Percentiles rank a stretch among this genome's conserved stretches.
phyloP scores from a whole-genome alignment of 2,888 invertebrate genomes.

The Thumatha senex region DNA sequence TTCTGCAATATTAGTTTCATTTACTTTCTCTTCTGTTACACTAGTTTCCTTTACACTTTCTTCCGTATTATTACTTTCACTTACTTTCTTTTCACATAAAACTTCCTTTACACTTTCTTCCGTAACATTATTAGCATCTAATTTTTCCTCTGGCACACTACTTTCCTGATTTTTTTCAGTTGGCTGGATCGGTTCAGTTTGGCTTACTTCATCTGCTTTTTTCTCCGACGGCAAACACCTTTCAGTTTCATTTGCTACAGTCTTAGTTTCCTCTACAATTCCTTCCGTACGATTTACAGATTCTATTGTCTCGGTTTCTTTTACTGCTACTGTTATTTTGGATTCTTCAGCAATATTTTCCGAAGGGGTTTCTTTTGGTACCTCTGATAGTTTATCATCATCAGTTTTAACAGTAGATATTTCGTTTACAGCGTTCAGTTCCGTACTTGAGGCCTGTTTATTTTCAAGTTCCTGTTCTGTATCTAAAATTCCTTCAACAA shows the following conservation, averaged over 20 bases:
- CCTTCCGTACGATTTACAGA: conserved; percentile 15
- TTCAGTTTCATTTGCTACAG: conserved; percentile 20
- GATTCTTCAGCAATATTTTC: conserved; percentile 26
- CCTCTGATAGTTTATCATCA: conserved; percentile 16
- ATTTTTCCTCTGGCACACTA: background rate
- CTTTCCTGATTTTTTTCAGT: background rate
- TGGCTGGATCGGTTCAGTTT: background rate
- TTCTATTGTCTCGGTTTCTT: conserved; percentile 26
- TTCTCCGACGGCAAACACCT: background rate
- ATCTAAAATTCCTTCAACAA: conserved; percentile 71
- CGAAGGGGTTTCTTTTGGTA: conserved; percentile 26
- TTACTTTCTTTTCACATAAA: background rate
- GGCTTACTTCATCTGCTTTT: background rate
- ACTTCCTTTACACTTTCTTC: background rate
- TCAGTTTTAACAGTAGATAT: conserved; percentile 38
- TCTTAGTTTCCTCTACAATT: conserved; percentile 9
- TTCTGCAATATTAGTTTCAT: background rate
- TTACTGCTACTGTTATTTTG: conserved; percentile 29
- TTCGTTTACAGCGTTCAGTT: conserved; percentile 45
- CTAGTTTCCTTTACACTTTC: background rate
- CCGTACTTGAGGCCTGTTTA: conserved; percentile 52
- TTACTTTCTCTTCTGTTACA: background rate
- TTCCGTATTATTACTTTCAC: background rate
- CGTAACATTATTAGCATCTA: background rate
- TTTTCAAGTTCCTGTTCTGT: conserved; percentile 66